Evolutionary conservation across 2,113 vertebrate genomes (phyloP).

Genomic region (Condylura cristata): DNA sequence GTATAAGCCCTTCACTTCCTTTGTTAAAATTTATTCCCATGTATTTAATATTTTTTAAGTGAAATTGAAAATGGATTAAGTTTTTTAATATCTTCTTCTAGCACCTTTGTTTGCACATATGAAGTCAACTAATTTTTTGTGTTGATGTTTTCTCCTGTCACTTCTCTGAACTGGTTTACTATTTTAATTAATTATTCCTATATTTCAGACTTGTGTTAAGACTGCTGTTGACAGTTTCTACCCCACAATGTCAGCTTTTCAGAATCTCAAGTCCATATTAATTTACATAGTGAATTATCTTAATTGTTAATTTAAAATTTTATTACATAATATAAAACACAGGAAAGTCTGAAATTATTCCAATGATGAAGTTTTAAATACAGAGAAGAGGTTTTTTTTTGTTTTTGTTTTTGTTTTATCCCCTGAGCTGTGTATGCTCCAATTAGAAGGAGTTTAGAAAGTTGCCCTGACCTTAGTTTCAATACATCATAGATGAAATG

Average conservation of each 20-base stretch:
- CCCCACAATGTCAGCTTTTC: not conserved
- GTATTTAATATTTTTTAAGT: too few species aligned
- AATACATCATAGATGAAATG: not conserved
- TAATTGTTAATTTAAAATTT: not conserved
- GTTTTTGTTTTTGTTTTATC: too few species aligned
- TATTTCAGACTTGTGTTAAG: not conserved
- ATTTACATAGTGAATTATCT: not conserved
- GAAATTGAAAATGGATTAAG: too few species aligned
- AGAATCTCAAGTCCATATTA: not conserved
- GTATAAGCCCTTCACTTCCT: too few species aligned
- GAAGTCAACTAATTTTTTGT: too few species aligned
- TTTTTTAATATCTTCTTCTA: too few species aligned
- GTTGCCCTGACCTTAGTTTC: not conserved
- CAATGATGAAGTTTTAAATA: not conserved
- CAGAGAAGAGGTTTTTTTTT: not conserved
- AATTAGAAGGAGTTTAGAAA: not conserved
- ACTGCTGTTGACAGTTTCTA: not conserved
- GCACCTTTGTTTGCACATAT: too few species aligned
- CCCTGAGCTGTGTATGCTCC: not conserved
- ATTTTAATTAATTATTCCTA: not conserved
- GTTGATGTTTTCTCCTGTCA: too few species aligned
- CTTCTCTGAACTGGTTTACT: too few species aligned
- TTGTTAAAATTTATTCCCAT: too few species aligned
- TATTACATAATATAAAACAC: not conserved
- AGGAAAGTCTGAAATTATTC: constrained; percentile 9